Evolutionary conservation across 2,113 vertebrate species (phyloP).

Genomic region (Atherinomorus stipes): DNA sequence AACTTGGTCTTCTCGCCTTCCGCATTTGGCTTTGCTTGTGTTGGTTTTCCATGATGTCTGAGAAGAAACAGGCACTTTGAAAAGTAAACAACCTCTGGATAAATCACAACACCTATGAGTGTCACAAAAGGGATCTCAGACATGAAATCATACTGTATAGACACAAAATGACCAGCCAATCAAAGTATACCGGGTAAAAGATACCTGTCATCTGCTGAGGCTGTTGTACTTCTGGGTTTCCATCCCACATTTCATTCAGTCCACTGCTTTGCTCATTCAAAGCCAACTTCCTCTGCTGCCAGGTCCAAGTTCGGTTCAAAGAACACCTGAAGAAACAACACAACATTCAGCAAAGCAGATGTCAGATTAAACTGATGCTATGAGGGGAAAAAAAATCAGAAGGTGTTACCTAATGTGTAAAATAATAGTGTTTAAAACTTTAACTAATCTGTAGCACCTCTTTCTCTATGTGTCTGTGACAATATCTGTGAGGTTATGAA

Average conservation of each 20-base stretch:
- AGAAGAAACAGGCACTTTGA: slow-evolving; percentile 16
- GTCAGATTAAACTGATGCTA: background rate
- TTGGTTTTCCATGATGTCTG: slow-evolving; percentile 34
- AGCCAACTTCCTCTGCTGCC: slow-evolving; percentile 52
- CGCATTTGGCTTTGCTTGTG: slow-evolving; percentile 61
- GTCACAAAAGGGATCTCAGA: background rate
- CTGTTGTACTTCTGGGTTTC: slow-evolving; percentile 7
- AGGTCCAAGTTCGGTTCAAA: slow-evolving; percentile 85
- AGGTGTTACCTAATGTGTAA: too few species aligned
- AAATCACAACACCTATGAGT: background rate
- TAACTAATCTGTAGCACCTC: too few species aligned
- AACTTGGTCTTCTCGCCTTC: slow-evolving; percentile 77
- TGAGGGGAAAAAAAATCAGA: too few species aligned
- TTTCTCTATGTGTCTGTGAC: too few species aligned
- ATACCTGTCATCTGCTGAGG: slow-evolving; percentile 48
- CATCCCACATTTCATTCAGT: background rate
- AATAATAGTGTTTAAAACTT: too few species aligned
- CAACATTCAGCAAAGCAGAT: background rate
- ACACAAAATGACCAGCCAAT: background rate
- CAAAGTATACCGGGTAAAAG: slow-evolving; percentile 1
- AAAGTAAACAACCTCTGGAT: background rate
- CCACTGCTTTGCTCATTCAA: slow-evolving; percentile 33
- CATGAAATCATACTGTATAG: background rate
- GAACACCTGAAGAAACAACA: slow-evolving; percentile 59
- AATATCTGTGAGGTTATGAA: too few species aligned